Evolutionary conservation across 2,797 vertebrate species (phyloP).

Genomic region (Calcarius lapponicus): DNA sequence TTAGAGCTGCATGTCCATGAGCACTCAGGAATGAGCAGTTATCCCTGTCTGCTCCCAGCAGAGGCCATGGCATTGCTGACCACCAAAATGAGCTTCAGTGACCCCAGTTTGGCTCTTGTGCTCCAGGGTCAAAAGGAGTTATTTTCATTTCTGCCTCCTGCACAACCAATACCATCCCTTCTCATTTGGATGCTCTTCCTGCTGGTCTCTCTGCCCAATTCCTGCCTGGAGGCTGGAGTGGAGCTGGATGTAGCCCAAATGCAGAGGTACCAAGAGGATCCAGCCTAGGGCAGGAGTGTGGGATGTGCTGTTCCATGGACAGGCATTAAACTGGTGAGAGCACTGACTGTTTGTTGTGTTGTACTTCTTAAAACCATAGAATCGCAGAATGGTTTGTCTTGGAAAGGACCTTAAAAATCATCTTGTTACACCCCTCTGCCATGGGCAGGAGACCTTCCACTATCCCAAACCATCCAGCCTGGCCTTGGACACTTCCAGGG

Average conservation of each 20-base stretch:
- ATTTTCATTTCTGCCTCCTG: neutral
- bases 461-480: rapidly evolving
- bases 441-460: neutral
- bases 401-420: neutral
- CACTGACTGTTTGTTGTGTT: neutral
- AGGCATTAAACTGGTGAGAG: neutral
- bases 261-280: neutral
- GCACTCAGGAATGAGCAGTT: neutral
- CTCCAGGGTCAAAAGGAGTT: neutral
- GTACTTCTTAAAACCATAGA: neutral
- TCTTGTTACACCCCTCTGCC: rapidly evolving
- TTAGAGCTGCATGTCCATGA: neutral
- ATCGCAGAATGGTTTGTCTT: neutral
- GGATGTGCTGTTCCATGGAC: neutral
- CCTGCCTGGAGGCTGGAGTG: neutral
- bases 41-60: neutral
- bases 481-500: neutral
- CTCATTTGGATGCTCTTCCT: neutral
- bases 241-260: neutral
- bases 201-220: rapidly evolving
- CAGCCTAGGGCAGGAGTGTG: neutral
- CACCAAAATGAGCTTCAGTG: neutral
- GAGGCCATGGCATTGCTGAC: neutral
- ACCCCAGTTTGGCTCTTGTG: neutral
- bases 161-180: neutral